Percentiles rank a stretch among this genome's conserved stretches.
Conservation (phyloP, 1,140 invertebrate genomes). For the Hyposmocoma kahamanoa region DNA sequence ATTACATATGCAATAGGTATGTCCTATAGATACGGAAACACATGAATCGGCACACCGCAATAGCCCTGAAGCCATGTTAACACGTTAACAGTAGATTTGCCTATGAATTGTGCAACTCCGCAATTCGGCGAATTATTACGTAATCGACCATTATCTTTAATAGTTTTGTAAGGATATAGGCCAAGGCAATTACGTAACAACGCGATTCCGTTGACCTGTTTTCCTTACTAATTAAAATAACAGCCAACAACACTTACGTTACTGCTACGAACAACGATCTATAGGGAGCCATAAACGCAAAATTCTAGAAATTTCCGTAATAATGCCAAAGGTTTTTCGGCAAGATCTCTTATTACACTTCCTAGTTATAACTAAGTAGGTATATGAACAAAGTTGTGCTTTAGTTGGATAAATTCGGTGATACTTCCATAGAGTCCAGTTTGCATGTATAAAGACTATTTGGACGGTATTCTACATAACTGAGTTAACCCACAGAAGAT, state of each 20-base stretch:
- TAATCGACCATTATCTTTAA: conserved; percentile 29
- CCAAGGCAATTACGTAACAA: no score
- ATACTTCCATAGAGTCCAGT: conserved; percentile 58
- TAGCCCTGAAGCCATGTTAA: conserved; percentile 61
- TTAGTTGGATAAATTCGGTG: conserved; percentile 37
- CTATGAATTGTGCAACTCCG: conserved; percentile 58
- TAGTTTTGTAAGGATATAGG: conserved; percentile 13
- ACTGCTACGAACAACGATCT: no score
- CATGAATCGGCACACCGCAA: conserved; percentile 54
- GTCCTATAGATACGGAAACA: conserved; percentile 24
- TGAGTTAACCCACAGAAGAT: no score
- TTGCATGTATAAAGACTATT: conserved; percentile 67
- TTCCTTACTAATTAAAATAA: no score
- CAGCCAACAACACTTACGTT: no score
- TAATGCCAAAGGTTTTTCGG: conserved; percentile 16
- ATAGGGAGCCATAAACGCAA: conserved; percentile 10
- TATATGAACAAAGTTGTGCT: conserved; percentile 13
- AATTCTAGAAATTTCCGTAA: conserved; percentile 9
- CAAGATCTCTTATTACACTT: conserved; percentile 19
- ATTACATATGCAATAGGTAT: conserved; percentile 8
- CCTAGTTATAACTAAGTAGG: conserved; percentile 9
- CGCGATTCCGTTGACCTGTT: no score
- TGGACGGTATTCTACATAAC: no score
- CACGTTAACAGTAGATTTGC: conserved; percentile 62
- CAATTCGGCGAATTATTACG: conserved; percentile 51